Percentiles rank a stretch among this genome's conserved stretches.
phyloP scores from a whole-genome alignment of 2,888 invertebrate species.

The Lordiphosa andalusiaca region DNA sequence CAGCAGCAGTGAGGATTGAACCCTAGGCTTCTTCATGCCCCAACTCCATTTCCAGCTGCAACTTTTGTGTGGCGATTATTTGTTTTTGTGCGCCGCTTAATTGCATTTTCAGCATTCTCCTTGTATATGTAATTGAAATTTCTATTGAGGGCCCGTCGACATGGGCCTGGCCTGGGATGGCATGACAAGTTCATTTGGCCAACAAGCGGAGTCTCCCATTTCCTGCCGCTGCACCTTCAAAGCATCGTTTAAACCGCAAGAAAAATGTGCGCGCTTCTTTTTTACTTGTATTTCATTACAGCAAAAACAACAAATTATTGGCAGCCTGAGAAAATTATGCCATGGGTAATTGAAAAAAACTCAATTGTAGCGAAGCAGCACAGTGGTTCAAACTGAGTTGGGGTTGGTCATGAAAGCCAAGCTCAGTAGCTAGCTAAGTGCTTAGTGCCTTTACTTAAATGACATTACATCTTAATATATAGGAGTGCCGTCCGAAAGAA shows the following conservation, averaged over 20 bases:
- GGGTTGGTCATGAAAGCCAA: no score
- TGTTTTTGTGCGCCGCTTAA: constrained; percentile 59
- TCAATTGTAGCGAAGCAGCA: constrained; percentile 10
- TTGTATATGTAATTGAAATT: constrained; percentile 54
- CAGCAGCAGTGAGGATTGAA: neutral
- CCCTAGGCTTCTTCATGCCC: neutral
- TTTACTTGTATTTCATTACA: neutral
- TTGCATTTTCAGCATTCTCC: constrained; percentile 54
- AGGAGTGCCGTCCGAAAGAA: no score
- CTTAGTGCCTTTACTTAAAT: no score
- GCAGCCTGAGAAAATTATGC: constrained; percentile 33
- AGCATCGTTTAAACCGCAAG: neutral
- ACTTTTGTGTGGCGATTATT: constrained; percentile 40
- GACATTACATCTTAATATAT: no score
- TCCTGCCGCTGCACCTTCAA: constrained; percentile 14
- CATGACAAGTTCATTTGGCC: constrained; percentile 51
- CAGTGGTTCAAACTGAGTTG: no score
- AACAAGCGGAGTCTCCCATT: constrained; percentile 16
- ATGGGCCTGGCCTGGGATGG: constrained; percentile 6
- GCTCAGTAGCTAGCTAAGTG: no score
- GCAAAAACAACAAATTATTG: constrained; percentile 5
- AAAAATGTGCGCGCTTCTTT: constrained; percentile 8
- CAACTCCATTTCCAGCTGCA: constrained; percentile 2
- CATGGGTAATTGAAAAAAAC: constrained; percentile 16
- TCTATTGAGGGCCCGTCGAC: constrained; percentile 5